Evolutionary conservation across 2,888 invertebrate species (phyloP).

Genomic region (Pseudanteris insignis): DNA sequence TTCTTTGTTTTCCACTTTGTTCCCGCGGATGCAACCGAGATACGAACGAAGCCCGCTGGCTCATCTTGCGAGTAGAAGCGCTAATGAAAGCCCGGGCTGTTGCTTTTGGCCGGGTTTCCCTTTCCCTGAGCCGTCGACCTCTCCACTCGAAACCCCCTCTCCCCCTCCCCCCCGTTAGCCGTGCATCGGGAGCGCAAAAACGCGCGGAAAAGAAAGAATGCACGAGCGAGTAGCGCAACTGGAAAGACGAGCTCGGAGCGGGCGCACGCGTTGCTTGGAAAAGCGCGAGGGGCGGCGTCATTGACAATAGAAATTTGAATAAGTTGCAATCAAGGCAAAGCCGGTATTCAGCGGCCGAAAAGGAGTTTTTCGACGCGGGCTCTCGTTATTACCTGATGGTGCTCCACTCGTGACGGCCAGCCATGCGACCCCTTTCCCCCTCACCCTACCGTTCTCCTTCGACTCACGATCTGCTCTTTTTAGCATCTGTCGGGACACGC

Average conservation of each 20-base stretch:
- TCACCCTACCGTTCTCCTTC: conserved; percentile 24
- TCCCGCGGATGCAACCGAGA: too few relatives aligned
- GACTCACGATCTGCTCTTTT: conserved; percentile 45
- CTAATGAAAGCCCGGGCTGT: conserved; percentile 39
- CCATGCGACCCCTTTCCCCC: conserved; percentile 9
- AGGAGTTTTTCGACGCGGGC: conserved; percentile 35
- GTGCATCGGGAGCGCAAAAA: not conserved
- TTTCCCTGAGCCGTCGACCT: conserved; percentile 14
- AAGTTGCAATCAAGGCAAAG: conserved; percentile 48
- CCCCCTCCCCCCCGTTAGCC: not conserved
- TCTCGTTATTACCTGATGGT: conserved; percentile 48
- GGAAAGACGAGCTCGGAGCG: conserved; percentile 32
- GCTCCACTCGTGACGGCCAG: conserved; percentile 35
- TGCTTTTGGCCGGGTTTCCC: too few relatives aligned
- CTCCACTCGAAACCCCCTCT: conserved; percentile 9
- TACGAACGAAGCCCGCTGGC: conserved; percentile 26
- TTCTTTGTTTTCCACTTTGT: too few relatives aligned
- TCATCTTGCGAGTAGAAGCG: conserved; percentile 36
- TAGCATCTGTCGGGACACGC: conserved; percentile 48
- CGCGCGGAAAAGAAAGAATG: not conserved
- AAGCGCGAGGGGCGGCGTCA: conserved; percentile 24
- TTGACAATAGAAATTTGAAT: conserved; percentile 47
- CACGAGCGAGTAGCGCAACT: conserved; percentile 1
- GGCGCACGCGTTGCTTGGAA: conserved; percentile 29
- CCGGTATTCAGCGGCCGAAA: conserved; percentile 36